Percentiles rank a stretch among this genome's conserved stretches.
These are phyloP conservation scores for Aradophagus sp. DNA, from an alignment of 1,140 invertebrate species.

Conservation along the genomic window DNA sequence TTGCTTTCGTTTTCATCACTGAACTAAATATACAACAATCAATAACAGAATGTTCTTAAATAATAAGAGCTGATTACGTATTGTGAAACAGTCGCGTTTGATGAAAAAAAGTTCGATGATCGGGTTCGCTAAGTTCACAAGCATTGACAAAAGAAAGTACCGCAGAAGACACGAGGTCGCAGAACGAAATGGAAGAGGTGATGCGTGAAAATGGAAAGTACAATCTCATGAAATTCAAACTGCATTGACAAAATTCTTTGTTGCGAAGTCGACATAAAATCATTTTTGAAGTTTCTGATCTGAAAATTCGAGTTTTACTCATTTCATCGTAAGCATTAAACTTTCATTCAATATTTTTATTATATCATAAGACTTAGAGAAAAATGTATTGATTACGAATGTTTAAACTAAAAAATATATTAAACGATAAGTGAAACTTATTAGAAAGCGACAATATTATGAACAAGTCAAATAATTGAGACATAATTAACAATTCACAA, in stretches of 20 bases:
- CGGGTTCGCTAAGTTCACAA: slow-evolving; percentile 19
- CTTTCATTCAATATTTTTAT: no score
- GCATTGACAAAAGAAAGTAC: slow-evolving; percentile 32
- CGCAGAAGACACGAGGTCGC: slow-evolving; percentile 34
- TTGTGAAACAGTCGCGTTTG: slow-evolving; percentile 1
- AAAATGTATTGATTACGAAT: no score
- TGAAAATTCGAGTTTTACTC: no score
- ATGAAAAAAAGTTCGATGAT: slow-evolving; percentile 36
- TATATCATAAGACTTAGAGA: no score
- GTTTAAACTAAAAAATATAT: no score
- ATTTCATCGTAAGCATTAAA: no score
- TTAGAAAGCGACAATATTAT: no score
- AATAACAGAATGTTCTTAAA: slow-evolving; percentile 61
- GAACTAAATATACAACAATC: slow-evolving; percentile 13
- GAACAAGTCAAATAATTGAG: no score
- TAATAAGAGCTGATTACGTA: slow-evolving; percentile 18
- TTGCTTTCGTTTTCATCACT: not conserved
- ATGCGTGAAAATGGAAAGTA: slow-evolving; percentile 55
- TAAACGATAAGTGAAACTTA: no score
- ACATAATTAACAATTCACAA: no score
- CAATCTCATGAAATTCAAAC: slow-evolving; percentile 59
- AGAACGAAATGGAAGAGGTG: slow-evolving; percentile 41
- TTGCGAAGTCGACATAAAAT: no score
- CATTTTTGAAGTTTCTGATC: no score
- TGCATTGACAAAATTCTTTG: slow-evolving; percentile 48